Percentiles rank a stretch among this genome's conserved stretches.
Conservation (phyloP, 2,888 invertebrate genomes). For the Cloeon dipterum region DNA sequence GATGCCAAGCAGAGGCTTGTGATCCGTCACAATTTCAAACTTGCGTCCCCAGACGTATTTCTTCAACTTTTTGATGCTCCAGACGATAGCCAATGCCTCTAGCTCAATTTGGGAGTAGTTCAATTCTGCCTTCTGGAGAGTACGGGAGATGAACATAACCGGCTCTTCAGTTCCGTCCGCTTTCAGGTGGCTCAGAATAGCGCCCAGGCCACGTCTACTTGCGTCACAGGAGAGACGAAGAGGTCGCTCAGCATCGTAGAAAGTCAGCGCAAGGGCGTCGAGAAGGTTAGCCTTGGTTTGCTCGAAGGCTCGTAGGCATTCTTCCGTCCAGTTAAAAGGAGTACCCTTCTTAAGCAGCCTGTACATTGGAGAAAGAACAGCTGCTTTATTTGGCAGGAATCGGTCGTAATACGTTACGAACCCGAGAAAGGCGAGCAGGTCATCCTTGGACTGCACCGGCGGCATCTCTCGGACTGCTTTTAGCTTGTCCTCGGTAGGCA, state of each 20-base stretch:
- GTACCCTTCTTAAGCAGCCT: background rate
- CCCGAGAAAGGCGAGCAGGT: background rate
- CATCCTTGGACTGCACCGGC: background rate
- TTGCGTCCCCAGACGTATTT: background rate
- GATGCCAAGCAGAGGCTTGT: background rate
- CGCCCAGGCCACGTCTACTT: conserved; percentile 11
- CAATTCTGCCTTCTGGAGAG: too few species aligned
- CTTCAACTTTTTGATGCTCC: conserved; percentile 13
- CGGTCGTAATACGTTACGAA: conserved; percentile 2
- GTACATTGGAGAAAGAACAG: background rate
- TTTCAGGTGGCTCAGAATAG: conserved; percentile 10
- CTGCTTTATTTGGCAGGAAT: conserved; percentile 2
- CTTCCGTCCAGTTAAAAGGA: background rate
- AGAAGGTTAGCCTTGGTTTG: background rate
- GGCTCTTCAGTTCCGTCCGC: conserved; percentile 12
- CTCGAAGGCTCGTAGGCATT: background rate
- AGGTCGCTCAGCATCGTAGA: conserved; percentile 12
- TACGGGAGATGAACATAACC: conserved; percentile 12
- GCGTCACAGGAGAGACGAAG: conserved; percentile 14
- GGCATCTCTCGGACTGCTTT: background rate
- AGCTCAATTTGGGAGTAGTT: conserved; percentile 8
- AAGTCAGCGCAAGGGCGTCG: conserved; percentile 10
- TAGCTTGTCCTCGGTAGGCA: conserved; percentile 2
- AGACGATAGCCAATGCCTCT: conserved; percentile 12
- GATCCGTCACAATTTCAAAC: background rate